Evolutionary conservation across 2,797 vertebrate genomes (phyloP).

Genomic region (Chelon auratus): DNA sequence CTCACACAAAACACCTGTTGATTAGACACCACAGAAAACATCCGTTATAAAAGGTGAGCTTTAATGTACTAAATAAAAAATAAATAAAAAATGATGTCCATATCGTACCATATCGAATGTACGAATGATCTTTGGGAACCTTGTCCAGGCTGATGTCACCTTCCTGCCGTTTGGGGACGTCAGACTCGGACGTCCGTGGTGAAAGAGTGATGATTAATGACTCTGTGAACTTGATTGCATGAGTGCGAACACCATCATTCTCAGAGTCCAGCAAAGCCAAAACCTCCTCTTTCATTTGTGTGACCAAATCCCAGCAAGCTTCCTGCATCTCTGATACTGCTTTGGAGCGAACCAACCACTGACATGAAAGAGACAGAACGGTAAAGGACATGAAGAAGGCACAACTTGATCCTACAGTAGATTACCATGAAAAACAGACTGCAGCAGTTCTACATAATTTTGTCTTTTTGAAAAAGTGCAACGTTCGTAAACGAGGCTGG

Average conservation of each 20-base stretch:
- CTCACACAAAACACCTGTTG: slow-evolving; percentile 85
- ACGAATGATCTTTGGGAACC: slow-evolving; percentile 91
- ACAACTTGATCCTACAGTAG: too few species aligned
- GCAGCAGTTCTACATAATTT: too few species aligned
- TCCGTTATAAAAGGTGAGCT: neutral
- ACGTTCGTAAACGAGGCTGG: too few species aligned
- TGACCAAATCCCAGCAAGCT: slow-evolving; percentile 95
- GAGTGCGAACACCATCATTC: slow-evolving; percentile 95
- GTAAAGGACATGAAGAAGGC: neutral
- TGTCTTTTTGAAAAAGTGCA: too few species aligned
- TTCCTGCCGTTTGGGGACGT: slow-evolving; percentile 92
- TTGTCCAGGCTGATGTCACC: slow-evolving; percentile 94
- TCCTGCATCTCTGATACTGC: slow-evolving; percentile 91
- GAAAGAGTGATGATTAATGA: slow-evolving; percentile 94
- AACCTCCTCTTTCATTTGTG: slow-evolving; percentile 93
- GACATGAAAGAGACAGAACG: slow-evolving; percentile 14
- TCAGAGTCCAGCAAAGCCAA: slow-evolving; percentile 92
- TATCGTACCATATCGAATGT: slow-evolving; percentile 90
- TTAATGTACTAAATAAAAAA: neutral
- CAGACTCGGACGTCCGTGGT: slow-evolving; percentile 89
- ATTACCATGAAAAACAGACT: too few species aligned
- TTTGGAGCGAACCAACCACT: slow-evolving; percentile 94
- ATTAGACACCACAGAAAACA: neutral
- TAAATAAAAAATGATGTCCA: neutral
- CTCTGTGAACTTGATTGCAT: slow-evolving; percentile 96